A percentile compares a stretch with the other conserved stretches of the same genome.
phyloP scores from a whole-genome alignment of 1,140 invertebrate genomes.

The Cylas formicarius region DNA sequence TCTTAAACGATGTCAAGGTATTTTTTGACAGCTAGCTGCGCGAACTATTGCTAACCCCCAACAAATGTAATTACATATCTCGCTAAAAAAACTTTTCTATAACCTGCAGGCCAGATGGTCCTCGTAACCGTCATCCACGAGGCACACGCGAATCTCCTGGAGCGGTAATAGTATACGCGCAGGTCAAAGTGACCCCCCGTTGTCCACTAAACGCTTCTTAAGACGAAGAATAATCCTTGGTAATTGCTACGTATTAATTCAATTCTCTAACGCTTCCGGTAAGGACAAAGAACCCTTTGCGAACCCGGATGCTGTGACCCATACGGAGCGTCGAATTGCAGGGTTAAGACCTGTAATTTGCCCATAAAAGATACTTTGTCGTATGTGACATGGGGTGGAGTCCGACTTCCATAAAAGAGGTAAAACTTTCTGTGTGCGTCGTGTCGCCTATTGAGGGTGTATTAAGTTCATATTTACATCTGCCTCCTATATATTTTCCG shows the following conservation, averaged over 20 bases:
- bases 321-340: slow-evolving; percentile 35
- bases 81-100: background rate
- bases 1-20: too few species aligned
- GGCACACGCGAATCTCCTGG: slow-evolving; percentile 32
- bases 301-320: slow-evolving; percentile 35
- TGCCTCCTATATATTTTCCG: too few species aligned
- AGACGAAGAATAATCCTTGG: slow-evolving; percentile 32
- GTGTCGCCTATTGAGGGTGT: too few species aligned
- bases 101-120: slow-evolving; percentile 8
- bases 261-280: slow-evolving; percentile 40
- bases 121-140: slow-evolving; percentile 28
- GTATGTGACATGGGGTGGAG: slow-evolving; percentile 31
- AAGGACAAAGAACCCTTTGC: slow-evolving; percentile 36
- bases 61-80: slow-evolving; percentile 1
- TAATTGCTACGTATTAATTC: slow-evolving; percentile 44
- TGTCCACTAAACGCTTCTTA: slow-evolving; percentile 38
- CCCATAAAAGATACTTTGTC: slow-evolving; percentile 37
- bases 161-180: slow-evolving; percentile 37
- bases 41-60: too few species aligned
- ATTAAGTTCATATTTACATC: too few species aligned
- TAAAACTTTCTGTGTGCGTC: slow-evolving; percentile 26
- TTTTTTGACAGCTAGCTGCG: too few species aligned
- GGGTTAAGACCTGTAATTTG: slow-evolving; percentile 38
- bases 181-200: slow-evolving; percentile 27
- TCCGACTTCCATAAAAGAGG: slow-evolving; percentile 29